Conservation (phyloP, 2,888 invertebrate genomes). For the Mesorhabditis spiculigera region DNA sequence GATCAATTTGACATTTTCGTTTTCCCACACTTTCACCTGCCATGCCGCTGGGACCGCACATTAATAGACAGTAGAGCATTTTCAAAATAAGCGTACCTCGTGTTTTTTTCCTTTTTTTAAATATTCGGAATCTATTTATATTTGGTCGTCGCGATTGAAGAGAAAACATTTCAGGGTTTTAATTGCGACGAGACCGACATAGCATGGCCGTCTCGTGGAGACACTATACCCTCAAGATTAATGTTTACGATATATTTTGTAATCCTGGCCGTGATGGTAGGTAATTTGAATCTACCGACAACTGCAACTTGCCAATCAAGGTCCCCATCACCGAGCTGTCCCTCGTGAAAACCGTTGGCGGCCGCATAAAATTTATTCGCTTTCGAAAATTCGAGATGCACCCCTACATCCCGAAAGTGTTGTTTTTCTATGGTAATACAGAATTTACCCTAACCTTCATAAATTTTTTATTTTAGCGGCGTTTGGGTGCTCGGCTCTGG, state of each 20-base stretch:
- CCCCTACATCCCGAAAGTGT: not conserved
- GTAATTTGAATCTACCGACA: not conserved
- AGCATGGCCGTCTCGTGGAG: not conserved
- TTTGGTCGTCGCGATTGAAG: too few relatives aligned
- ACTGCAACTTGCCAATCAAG: not conserved
- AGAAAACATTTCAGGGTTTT: not conserved
- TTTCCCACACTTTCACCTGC: too few relatives aligned
- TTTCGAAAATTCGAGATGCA: not conserved
- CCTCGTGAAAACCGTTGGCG: not conserved
- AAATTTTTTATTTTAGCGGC: too few relatives aligned
- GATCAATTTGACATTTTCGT: too few relatives aligned
- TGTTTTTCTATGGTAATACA: not conserved
- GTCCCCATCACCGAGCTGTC: not conserved
- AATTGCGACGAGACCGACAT: not conserved
- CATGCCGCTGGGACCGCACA: too few relatives aligned
- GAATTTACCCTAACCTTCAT: too few relatives aligned
- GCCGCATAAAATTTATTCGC: not conserved
- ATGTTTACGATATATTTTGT: not conserved
- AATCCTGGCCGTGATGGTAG: not conserved
- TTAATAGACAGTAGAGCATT: too few relatives aligned
- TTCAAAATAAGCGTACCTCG: too few relatives aligned
- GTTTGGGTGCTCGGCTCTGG: slow-evolving; percentile 28
- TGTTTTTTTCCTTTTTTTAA: too few relatives aligned
- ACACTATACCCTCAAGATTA: not conserved
- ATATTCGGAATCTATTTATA: too few relatives aligned